Percentiles rank a stretch among this genome's conserved stretches.
Evolutionary conservation across 2,888 invertebrate species (phyloP).

Genomic region (Mythimna albipuncta): DNA sequence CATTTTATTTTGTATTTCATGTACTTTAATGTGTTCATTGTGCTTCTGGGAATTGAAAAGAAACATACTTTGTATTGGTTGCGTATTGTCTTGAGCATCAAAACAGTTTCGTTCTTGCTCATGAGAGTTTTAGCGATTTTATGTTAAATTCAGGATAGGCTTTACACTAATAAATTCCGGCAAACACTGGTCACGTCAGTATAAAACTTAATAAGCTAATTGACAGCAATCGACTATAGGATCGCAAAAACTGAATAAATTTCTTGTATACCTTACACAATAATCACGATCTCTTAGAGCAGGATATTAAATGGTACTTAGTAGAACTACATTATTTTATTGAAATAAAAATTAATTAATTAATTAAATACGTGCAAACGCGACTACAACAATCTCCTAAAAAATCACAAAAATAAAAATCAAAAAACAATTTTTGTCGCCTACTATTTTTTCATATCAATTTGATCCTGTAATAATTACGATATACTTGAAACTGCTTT

Average conservation of each 20-base stretch:
- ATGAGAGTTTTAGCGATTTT: background rate
- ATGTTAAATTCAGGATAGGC: background rate
- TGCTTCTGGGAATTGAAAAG: slow-evolving; percentile 30
- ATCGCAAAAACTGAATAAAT: background rate
- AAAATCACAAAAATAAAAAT: too few species aligned
- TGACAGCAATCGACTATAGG: background rate
- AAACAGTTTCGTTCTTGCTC: background rate
- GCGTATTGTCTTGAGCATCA: slow-evolving; percentile 14
- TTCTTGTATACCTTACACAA: background rate
- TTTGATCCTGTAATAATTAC: too few species aligned
- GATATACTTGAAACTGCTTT: too few species aligned
- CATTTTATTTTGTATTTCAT: slow-evolving; percentile 51
- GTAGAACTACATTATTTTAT: background rate
- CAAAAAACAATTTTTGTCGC: too few species aligned
- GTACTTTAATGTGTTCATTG: slow-evolving; percentile 29
- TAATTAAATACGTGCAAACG: slow-evolving; percentile 2
- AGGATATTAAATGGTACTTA: too few species aligned
- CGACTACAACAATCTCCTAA: background rate
- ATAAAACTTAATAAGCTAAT: background rate
- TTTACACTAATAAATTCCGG: background rate
- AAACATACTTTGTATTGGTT: slow-evolving; percentile 39
- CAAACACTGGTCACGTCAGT: background rate
- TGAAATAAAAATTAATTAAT: too few species aligned
- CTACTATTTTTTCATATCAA: too few species aligned
- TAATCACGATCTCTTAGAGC: background rate